Percentiles rank a stretch among this genome's conserved stretches.
Evolutionary conservation across 2,888 invertebrate species (phyloP).

Genomic region (Catocala fraxini): DNA sequence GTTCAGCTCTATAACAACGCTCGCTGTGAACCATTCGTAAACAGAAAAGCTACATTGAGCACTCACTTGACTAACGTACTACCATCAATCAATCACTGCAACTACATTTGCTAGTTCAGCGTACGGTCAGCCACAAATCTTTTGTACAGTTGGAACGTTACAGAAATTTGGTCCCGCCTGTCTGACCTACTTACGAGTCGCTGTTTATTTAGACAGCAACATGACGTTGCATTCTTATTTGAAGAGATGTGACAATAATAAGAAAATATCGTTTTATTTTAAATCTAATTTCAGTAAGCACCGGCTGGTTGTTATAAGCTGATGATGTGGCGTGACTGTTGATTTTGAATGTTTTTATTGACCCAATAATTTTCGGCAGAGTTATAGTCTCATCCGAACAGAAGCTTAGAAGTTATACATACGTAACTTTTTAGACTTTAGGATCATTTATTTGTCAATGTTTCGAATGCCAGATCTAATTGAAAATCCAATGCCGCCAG

Average conservation of each 20-base stretch:
- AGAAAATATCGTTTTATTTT: slow-evolving; percentile 23
- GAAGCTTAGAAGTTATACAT: too few relatives aligned
- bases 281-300: neutral
- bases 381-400: too few relatives aligned
- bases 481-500: too few relatives aligned
- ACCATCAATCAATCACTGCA: too few relatives aligned
- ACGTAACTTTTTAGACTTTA: too few relatives aligned
- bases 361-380: too few relatives aligned
- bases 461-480: too few relatives aligned
- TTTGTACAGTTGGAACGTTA: neutral
- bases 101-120: neutral
- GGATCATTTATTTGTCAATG: too few relatives aligned
- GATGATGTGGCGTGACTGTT: neutral
- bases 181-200: slow-evolving; percentile 32
- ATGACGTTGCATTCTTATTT: slow-evolving; percentile 28
- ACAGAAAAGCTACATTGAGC: neutral
- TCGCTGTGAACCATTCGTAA: too few relatives aligned
- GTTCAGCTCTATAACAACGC: too few relatives aligned
- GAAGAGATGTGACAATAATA: slow-evolving; percentile 28
- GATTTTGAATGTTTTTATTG: too few relatives aligned
- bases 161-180: slow-evolving; percentile 21
- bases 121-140: neutral
- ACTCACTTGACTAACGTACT: too few relatives aligned
- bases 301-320: neutral
- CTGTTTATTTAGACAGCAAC: slow-evolving; percentile 17